phyloP scores from a whole-genome alignment of 2,797 vertebrate genomes.

The Spinus pinus region DNA sequence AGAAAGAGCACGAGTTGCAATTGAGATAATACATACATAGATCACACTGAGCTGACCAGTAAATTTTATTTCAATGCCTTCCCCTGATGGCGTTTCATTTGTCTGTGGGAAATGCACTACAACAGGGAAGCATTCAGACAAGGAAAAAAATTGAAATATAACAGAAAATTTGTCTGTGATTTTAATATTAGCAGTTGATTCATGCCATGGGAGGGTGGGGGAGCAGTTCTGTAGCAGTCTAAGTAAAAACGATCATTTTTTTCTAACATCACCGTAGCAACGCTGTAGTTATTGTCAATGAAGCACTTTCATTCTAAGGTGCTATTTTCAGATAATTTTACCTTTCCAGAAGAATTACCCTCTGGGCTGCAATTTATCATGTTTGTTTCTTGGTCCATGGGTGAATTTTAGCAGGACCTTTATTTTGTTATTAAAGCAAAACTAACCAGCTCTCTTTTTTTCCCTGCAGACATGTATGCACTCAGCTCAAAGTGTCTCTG shows the following conservation, averaged over 20 bases:
- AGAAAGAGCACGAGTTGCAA: background rate
- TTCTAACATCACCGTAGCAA: slow-evolving; percentile 64
- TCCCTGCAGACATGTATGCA: background rate
- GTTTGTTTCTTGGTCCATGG: slow-evolving; percentile 22
- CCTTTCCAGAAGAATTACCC: slow-evolving; percentile 59
- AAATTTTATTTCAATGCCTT: slow-evolving; percentile 15
- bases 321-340: slow-evolving; percentile 65
- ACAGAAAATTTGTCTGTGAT: slow-evolving; percentile 47
- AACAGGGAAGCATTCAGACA: slow-evolving; percentile 27
- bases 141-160: slow-evolving; percentile 15
- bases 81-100: slow-evolving; percentile 1
- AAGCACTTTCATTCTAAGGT: slow-evolving; percentile 40
- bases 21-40: background rate
- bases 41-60: slow-evolving; percentile 12
- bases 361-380: slow-evolving; percentile 55
- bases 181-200: slow-evolving; percentile 54
- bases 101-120: background rate
- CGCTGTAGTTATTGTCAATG: slow-evolving; percentile 65
- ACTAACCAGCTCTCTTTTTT: background rate
- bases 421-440: slow-evolving; percentile 55
- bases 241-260: slow-evolving; percentile 56
- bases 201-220: slow-evolving; percentile 15
- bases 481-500: background rate
- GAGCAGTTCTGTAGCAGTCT: slow-evolving; percentile 29
- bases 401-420: slow-evolving; percentile 34